These are phyloP conservation scores for Murina feae DNA, from an alignment of 2,113 vertebrate genomes.

Conservation along the genomic window DNA sequence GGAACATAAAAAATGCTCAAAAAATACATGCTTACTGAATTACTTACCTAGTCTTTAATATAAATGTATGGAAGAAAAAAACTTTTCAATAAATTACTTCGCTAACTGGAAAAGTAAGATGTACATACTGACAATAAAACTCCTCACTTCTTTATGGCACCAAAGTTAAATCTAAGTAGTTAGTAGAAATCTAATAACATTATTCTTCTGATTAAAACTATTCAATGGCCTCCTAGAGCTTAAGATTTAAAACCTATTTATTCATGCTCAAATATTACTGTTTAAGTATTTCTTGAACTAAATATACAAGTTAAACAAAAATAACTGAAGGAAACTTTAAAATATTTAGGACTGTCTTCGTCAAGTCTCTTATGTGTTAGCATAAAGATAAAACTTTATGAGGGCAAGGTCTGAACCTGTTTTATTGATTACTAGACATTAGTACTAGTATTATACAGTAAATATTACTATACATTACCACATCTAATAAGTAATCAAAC, in stretches of 20 bases:
- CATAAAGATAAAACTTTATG: background rate
- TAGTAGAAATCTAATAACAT: background rate
- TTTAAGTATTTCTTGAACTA: background rate
- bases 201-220: background rate
- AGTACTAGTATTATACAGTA: background rate
- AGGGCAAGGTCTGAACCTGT: background rate
- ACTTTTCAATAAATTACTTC: background rate
- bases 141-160: background rate
- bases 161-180: background rate
- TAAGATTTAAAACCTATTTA: background rate
- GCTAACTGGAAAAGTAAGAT: background rate
- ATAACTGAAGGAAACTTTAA: background rate
- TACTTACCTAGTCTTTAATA: background rate
- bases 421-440: background rate
- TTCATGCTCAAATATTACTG: background rate
- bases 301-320: slow-evolving; percentile 10
- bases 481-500: background rate
- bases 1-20: background rate
- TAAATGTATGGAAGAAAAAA: background rate
- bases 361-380: background rate
- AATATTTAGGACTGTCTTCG: background rate
- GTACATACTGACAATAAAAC: background rate
- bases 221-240: background rate
- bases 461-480: background rate
- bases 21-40: background rate